Evolutionary conservation across 2,888 invertebrate species (phyloP).

Genomic region (Polylopha cassiicola): DNA sequence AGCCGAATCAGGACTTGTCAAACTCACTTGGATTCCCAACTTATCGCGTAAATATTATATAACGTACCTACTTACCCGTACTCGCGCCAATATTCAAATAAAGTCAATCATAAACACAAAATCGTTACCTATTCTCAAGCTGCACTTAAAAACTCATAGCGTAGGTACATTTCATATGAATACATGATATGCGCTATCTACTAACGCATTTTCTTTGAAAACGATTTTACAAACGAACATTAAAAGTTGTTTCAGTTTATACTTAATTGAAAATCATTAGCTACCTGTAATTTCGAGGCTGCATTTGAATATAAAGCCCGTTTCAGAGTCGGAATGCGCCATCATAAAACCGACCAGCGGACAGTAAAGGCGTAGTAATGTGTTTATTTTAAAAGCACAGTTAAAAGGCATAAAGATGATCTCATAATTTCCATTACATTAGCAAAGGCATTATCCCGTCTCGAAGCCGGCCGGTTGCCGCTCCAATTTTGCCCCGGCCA

Average conservation of each 20-base stretch:
- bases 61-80: no score
- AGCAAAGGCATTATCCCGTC: slow-evolving; percentile 65
- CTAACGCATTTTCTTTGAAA: slow-evolving; percentile 11
- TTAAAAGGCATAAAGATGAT: slow-evolving; percentile 63
- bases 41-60: slow-evolving; percentile 11
- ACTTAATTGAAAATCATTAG: slow-evolving; percentile 42
- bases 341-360: slow-evolving; percentile 36
- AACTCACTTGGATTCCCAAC: slow-evolving; percentile 9
- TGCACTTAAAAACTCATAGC: no score
- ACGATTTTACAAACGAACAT: slow-evolving; percentile 18
- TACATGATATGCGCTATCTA: slow-evolving; percentile 9
- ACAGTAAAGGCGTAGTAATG: slow-evolving; percentile 46
- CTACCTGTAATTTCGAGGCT: slow-evolving; percentile 30
- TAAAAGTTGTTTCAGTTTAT: slow-evolving; percentile 32
- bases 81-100: no score
- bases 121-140: no score
- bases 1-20: not conserved
- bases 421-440: slow-evolving; percentile 69
- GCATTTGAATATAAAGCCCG: slow-evolving; percentile 39
- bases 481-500: slow-evolving; percentile 61
- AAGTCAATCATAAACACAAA: no score
- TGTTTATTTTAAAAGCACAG: slow-evolving; percentile 71
- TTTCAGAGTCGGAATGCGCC: slow-evolving; percentile 34
- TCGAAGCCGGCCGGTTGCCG: slow-evolving; percentile 45
- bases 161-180: no score